Percentiles rank a stretch among this genome's conserved stretches.
These are phyloP conservation scores for Bucco capensis DNA, from an alignment of 2,113 vertebrate genomes.

Conservation along the genomic window DNA sequence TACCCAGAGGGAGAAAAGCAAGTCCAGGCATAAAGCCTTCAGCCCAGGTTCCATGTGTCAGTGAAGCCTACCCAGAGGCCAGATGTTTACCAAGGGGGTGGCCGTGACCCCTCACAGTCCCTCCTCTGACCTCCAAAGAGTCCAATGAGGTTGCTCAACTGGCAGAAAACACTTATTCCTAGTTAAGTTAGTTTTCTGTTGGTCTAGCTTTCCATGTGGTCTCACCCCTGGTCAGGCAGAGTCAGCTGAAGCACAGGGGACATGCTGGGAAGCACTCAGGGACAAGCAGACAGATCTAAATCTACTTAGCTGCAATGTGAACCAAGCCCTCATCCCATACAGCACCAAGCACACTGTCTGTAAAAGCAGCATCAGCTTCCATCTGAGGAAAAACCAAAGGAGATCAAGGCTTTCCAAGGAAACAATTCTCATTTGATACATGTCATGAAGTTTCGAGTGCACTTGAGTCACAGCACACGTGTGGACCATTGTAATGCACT, in stretches of 20 bases:
- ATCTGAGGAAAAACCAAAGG: background rate
- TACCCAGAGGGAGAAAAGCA: background rate
- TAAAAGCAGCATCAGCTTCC: background rate
- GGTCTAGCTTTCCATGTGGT: background rate
- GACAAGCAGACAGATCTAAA: background rate
- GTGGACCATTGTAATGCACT: background rate
- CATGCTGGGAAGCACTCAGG: background rate
- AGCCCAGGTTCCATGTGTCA: background rate
- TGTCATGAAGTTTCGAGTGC: background rate
- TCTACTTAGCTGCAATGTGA: background rate
- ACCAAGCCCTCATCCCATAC: background rate
- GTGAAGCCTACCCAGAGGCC: background rate
- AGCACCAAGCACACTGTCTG: background rate
- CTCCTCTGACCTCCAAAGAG: background rate
- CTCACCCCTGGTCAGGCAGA: background rate
- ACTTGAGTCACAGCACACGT: slow-evolving; percentile 20
- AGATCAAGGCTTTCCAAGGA: background rate
- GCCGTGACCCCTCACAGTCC: background rate
- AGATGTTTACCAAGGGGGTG: background rate
- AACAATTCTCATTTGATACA: background rate
- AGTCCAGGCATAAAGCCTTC: background rate
- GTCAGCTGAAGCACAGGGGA: background rate
- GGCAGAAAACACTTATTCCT: background rate
- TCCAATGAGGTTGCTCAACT: background rate
- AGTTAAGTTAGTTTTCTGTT: background rate